Evolutionary conservation across 2,888 invertebrate species (phyloP), one percentile per base, ranked within the genome.

Genomic region (Drosophila picticornis): DNA sequence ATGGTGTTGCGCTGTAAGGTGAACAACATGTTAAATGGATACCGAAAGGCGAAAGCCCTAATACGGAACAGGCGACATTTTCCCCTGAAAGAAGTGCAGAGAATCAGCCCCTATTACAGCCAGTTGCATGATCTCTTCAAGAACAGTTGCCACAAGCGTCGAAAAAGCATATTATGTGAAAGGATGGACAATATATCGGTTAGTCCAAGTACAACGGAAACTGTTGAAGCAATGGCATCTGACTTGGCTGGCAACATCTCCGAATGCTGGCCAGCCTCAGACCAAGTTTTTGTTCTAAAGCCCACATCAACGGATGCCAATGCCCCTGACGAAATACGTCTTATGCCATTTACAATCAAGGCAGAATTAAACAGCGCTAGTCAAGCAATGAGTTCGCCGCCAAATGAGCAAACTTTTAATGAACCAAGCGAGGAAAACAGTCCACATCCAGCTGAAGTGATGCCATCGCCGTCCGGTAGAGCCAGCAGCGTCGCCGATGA

Each of bases 91-190:
- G 29, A 43, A 5, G 36, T 61, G 1, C 11, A 46, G 0, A 59
- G 13, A 29, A 25, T 29, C 29, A 36, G 66, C 16, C 70, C 70
- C 2, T 50, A 36, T 50, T 70, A 55, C 27, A 59, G 4, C 4
- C 16, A 55, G 32, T 34, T 70, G 29, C 34, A 40, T 9, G 55
- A 55, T 13, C n/a, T 70, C 22, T 34, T 55, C 29, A 46, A 40
- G 11, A 58, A 59, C 4, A 16, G 7, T 1, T 4, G 2, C 1
- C 1, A 4, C 4, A 46, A 11, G 1, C 10, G 10, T n/a, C 52
- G 55, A 1, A 40, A 29, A 1, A 48, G 29, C 25, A 63, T 22
- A 27, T 7, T 32, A 19, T 31, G 16, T 27, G 10, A 9, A n/a
- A 38, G 4, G 19, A 4, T 11, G 32, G 16, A 4, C 4, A 9